Percentiles rank a stretch among this genome's conserved stretches.
These are phyloP conservation scores for Melinaea marsaeus DNA, from an alignment of 2,888 invertebrate genomes.

Conservation along the genomic window DNA sequence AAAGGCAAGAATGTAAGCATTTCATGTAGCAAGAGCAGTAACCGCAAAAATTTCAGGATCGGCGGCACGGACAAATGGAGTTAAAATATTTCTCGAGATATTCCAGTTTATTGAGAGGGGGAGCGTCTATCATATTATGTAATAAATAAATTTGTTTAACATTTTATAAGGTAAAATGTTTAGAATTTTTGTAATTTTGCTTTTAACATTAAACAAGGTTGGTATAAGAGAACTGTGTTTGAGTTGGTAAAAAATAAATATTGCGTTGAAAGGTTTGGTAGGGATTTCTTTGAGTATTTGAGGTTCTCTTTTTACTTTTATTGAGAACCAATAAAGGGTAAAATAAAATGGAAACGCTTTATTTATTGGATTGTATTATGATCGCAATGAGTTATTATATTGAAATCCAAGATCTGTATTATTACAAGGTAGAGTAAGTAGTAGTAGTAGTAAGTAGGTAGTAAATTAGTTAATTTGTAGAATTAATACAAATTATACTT, in stretches of 20 bases:
- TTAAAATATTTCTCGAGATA: conserved; percentile 24
- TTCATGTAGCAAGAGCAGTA: conserved; percentile 11
- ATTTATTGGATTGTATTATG: not conserved
- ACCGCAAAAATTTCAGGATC: conserved; percentile 14
- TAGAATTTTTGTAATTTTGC: not conserved
- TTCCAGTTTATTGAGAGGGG: conserved; percentile 17
- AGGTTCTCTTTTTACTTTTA: too few species aligned
- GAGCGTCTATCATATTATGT: conserved; percentile 15
- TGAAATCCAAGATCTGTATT: too few species aligned
- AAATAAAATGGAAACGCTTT: not conserved
- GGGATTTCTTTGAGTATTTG: too few species aligned
- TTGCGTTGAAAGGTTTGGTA: too few species aligned
- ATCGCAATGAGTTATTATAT: not conserved
- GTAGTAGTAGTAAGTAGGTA: too few species aligned
- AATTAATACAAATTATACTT: too few species aligned
- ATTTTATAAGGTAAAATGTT: conserved; percentile 3
- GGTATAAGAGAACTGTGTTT: too few species aligned
- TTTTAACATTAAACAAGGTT: too few species aligned
- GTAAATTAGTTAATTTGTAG: too few species aligned
- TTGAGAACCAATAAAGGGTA: not conserved
- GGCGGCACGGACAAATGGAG: conserved; percentile 23
- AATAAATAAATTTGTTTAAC: conserved; percentile 14
- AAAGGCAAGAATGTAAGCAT: conserved; percentile 6
- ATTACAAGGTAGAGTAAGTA: too few species aligned
- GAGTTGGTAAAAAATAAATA: too few species aligned